Conservation (phyloP, 2,888 invertebrate genomes). For the Celastrina argiolus region DNA sequence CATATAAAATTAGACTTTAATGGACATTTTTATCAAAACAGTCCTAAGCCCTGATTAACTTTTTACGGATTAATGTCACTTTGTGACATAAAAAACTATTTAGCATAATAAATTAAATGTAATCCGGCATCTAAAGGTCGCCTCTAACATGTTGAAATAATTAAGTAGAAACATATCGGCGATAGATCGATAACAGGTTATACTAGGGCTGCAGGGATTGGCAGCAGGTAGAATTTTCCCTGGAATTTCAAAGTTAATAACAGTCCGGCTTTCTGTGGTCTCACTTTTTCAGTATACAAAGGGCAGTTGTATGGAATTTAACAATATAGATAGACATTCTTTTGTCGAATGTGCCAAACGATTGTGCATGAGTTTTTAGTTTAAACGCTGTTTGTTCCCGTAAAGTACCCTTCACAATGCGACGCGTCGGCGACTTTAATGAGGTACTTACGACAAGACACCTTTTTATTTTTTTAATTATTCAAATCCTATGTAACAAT, state of each 20-base stretch:
- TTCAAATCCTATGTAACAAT: background rate
- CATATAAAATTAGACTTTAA: too few relatives aligned
- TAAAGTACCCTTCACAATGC: slow-evolving; percentile 13
- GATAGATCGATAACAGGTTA: slow-evolving; percentile 66
- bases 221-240: slow-evolving; percentile 67
- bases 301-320: slow-evolving; percentile 47
- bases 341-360: slow-evolving; percentile 28
- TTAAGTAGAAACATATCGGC: slow-evolving; percentile 52
- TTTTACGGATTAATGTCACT: background rate
- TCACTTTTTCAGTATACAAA: slow-evolving; percentile 49
- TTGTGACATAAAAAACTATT: background rate
- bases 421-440: background rate
- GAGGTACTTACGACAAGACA: background rate
- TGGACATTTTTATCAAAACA: background rate
- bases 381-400: slow-evolving; percentile 1
- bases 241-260: slow-evolving; percentile 51
- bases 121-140: background rate
- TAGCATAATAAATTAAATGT: background rate
- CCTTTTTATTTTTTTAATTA: background rate
- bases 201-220: slow-evolving; percentile 46
- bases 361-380: slow-evolving; percentile 21
- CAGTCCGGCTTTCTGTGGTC: slow-evolving; percentile 45
- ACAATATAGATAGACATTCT: slow-evolving; percentile 43
- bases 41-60: background rate
- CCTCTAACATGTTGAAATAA: slow-evolving; percentile 12